Conservation (phyloP, 2,888 invertebrate genomes). For the Ormyrus pomaceus region DNA sequence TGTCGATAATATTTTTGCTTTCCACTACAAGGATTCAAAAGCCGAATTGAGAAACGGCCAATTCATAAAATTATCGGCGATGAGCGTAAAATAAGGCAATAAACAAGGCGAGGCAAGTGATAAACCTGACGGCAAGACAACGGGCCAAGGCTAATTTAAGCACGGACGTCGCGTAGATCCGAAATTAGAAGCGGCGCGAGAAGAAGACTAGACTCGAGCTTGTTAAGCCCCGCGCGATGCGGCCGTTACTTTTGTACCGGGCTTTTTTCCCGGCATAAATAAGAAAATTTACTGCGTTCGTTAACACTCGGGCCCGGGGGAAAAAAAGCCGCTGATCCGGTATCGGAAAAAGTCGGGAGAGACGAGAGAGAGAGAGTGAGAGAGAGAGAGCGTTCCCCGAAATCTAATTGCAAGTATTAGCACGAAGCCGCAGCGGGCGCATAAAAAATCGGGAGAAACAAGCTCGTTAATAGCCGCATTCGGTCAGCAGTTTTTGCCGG, state of each 20-base stretch:
- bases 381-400: conserved; percentile 5
- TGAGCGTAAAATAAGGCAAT: background rate
- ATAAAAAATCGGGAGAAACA: conserved; percentile 20
- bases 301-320: conserved; percentile 13
- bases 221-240: conserved; percentile 32
- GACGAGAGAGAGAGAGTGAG: no score
- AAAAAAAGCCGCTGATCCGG: background rate
- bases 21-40: no score
- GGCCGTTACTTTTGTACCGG: conserved; percentile 40
- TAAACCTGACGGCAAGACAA: no score
- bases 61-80: background rate
- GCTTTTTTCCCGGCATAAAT: conserved; percentile 25
- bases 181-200: conserved; percentile 13
- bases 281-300: conserved; percentile 48
- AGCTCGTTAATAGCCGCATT: conserved; percentile 42
- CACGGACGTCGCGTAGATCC: background rate
- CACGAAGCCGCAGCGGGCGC: conserved; percentile 9
- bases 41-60: no score
- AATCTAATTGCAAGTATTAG: conserved; percentile 33
- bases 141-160: conserved; percentile 1
- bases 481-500: conserved; percentile 33
- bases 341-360: background rate
- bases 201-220: background rate
- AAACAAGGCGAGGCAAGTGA: no score
- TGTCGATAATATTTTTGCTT: no score